Evolutionary conservation across 2,113 vertebrate genomes (phyloP).

Genomic region (Spea multiplicata): DNA sequence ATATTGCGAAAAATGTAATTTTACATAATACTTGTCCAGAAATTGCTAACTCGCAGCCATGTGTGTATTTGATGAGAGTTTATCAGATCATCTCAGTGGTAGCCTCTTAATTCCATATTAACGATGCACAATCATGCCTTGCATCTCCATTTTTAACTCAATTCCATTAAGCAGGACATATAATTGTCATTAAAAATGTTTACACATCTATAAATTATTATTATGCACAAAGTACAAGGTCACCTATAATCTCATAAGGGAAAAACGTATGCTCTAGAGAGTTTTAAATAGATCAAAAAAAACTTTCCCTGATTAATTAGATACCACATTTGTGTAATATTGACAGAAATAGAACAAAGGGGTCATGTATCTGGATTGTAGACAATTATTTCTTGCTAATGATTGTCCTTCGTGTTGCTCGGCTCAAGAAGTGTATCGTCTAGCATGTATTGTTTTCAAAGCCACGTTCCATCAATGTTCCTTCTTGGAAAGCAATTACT

Average conservation of each 20-base stretch:
- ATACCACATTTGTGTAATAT: conserved; percentile 42
- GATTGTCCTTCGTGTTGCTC: conserved; percentile 45
- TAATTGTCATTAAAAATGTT: conserved; percentile 59
- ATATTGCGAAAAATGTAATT: conserved; percentile 18
- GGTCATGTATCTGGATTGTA: conserved; percentile 42
- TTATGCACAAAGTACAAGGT: conserved; percentile 54
- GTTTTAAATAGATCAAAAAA: conserved; percentile 53
- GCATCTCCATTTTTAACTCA: conserved; percentile 47
- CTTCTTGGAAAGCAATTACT: not conserved
- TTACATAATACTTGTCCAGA: conserved; percentile 43
- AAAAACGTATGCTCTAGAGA: conserved; percentile 15
- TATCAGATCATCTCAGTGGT: conserved; percentile 52
- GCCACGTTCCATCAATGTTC: not conserved
- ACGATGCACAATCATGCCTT: conserved; percentile 54
- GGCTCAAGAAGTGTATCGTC: conserved; percentile 15
- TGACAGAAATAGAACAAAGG: conserved; percentile 48
- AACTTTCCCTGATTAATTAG: conserved; percentile 50
- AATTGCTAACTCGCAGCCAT: conserved; percentile 49
- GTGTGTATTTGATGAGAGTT: conserved; percentile 52
- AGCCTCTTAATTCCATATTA: conserved; percentile 56
- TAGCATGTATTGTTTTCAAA: not conserved
- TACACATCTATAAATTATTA: conserved; percentile 58
- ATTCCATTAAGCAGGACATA: conserved; percentile 56
- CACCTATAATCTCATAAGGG: conserved; percentile 52
- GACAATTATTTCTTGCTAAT: conserved; percentile 50